These are phyloP conservation scores for Nebria brevicollis DNA, from an alignment of 2,888 invertebrate species.

Conservation along the genomic window DNA sequence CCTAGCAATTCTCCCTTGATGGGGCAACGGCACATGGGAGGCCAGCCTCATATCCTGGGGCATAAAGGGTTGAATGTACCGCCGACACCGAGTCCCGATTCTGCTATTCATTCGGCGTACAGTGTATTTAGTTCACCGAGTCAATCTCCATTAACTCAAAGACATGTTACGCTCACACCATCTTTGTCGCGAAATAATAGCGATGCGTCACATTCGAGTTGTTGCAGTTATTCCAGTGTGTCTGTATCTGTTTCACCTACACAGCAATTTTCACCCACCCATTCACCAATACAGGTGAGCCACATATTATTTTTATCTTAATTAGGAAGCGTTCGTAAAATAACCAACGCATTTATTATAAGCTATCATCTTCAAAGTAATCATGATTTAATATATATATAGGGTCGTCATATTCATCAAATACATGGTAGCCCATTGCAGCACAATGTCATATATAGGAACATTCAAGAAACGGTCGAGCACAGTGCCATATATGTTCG, in stretches of 20 bases:
- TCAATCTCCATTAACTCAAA: conserved; percentile 85
- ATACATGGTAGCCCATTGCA: conserved; percentile 66
- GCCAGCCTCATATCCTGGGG: conserved; percentile 56
- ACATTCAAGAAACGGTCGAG: conserved; percentile 62
- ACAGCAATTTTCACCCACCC: conserved; percentile 82
- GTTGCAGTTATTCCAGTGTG: conserved; percentile 83
- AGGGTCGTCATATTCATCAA: conserved; percentile 68
- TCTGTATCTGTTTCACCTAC: conserved; percentile 66
- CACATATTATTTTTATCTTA: neutral
- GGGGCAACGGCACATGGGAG: conserved; percentile 65
- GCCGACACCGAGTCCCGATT: conserved; percentile 87
- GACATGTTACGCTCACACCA: conserved; percentile 83
- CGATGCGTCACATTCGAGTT: conserved; percentile 90
- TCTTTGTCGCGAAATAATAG: conserved; percentile 90
- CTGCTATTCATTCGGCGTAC: conserved; percentile 89
- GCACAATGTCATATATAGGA: conserved; percentile 68
- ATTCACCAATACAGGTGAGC: conserved; percentile 80
- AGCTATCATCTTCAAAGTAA: conserved; percentile 32
- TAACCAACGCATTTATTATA: too few species aligned
- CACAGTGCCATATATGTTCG: conserved; percentile 48
- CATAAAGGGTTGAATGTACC: conserved; percentile 72
- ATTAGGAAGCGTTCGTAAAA: too few species aligned
- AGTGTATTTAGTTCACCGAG: conserved; percentile 85
- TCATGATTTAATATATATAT: conserved; percentile 46
- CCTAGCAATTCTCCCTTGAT: conserved; percentile 76